phyloP scores from a whole-genome alignment of 2,113 vertebrate genomes.

The Pseudolaguvia tuberculata region DNA sequence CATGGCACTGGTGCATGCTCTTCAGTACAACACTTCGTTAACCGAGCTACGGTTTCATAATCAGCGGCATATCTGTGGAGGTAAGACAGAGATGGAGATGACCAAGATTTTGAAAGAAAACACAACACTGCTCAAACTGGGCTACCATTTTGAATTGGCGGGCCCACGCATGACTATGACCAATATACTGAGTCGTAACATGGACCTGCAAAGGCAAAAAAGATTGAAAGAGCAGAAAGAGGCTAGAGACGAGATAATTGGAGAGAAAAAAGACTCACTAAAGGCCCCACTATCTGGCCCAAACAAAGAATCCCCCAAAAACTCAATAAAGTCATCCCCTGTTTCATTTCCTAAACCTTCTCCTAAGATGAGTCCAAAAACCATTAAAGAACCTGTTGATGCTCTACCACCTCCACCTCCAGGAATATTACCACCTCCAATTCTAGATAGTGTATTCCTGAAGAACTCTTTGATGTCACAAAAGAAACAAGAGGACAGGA shows the following conservation, averaged over 20 bases:
- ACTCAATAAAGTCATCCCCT: slow-evolving; percentile 76
- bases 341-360: slow-evolving; percentile 73
- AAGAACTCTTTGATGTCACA: slow-evolving; percentile 82
- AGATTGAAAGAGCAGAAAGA: slow-evolving; percentile 88
- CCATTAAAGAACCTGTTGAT: slow-evolving; percentile 51
- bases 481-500: slow-evolving; percentile 80
- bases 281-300: slow-evolving; percentile 71
- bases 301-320: slow-evolving; percentile 64
- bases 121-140: slow-evolving; percentile 88
- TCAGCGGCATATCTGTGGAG: slow-evolving; percentile 94
- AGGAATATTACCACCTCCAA: slow-evolving; percentile 74
- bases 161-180: slow-evolving; percentile 95
- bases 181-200: slow-evolving; percentile 93
- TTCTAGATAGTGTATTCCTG: slow-evolving; percentile 75
- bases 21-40: slow-evolving; percentile 84
- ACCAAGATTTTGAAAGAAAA: slow-evolving; percentile 91
- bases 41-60: slow-evolving; percentile 97
- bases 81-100: slow-evolving; percentile 98
- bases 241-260: slow-evolving; percentile 76
- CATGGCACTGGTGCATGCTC: slow-evolving; percentile 86
- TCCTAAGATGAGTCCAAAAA: slow-evolving; percentile 75
- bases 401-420: slow-evolving; percentile 75
- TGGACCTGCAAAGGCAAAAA: slow-evolving; percentile 91
- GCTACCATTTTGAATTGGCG: slow-evolving; percentile 92
- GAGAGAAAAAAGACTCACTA: slow-evolving; percentile 77